Evolutionary conservation across 2,888 invertebrate genomes (phyloP).

Genomic region (Morinoia aosen): DNA sequence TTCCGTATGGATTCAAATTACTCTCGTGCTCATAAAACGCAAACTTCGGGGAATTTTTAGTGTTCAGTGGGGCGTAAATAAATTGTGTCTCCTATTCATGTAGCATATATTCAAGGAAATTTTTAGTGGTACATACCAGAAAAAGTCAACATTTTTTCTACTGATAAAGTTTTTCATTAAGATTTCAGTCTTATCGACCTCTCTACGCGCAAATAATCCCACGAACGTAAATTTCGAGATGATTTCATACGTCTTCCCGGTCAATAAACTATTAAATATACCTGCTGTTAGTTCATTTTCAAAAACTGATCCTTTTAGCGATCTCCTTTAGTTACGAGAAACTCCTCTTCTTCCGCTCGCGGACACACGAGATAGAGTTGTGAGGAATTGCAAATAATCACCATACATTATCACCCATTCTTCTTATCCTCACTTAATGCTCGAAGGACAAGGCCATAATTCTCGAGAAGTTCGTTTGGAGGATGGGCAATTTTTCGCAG

Average conservation of each 20-base stretch:
- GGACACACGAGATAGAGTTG: neutral
- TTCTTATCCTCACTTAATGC: conserved; percentile 13
- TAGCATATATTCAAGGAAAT: too few relatives aligned
- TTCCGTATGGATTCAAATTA: too few relatives aligned
- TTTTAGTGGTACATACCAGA: too few relatives aligned
- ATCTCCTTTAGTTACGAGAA: neutral
- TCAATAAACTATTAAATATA: neutral
- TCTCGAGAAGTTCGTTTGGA: neutral
- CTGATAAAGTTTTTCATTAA: too few relatives aligned
- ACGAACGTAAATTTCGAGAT: neutral
- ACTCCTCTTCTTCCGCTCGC: neutral
- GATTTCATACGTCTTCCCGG: neutral
- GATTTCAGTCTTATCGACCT: too few relatives aligned
- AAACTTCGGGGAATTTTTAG: too few relatives aligned
- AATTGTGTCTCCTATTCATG: too few relatives aligned
- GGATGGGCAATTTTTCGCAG: conserved; percentile 8
- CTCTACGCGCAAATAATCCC: too few relatives aligned
- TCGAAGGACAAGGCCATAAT: conserved; percentile 19
- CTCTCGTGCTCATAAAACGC: too few relatives aligned
- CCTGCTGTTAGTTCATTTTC: neutral
- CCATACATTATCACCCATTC: neutral
- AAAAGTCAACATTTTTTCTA: too few relatives aligned
- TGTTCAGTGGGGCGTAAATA: too few relatives aligned
- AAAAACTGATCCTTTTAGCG: neutral
- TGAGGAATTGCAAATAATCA: neutral